Conservation (phyloP, 1,140 invertebrate species). For the Papilio glaucus region DNA sequence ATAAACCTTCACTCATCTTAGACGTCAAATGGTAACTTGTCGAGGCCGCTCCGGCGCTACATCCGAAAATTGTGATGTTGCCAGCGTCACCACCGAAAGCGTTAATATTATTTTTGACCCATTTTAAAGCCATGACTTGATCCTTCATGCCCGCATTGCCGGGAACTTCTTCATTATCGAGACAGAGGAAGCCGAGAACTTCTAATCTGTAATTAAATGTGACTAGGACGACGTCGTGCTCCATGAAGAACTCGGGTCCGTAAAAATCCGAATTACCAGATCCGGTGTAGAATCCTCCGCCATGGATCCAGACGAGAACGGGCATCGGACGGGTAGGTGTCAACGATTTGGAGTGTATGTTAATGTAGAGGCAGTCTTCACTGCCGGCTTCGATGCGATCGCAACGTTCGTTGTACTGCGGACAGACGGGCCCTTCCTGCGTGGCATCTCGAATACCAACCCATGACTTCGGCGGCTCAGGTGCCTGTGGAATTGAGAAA, state of each 20-base stretch:
- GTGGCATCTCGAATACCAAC: slow-evolving; percentile 76
- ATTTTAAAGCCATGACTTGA: slow-evolving; percentile 85
- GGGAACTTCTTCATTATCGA: slow-evolving; percentile 82
- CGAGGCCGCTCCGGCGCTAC: slow-evolving; percentile 86
- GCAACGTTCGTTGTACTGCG: slow-evolving; percentile 73
- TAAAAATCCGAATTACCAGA: slow-evolving; percentile 84
- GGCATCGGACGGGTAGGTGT: slow-evolving; percentile 73
- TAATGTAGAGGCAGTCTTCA: slow-evolving; percentile 90
- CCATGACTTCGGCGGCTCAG: slow-evolving; percentile 80
- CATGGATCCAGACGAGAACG: slow-evolving; percentile 91
- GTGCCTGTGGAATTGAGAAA: slow-evolving; percentile 58
- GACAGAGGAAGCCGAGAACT: slow-evolving; percentile 83
- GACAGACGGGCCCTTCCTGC: slow-evolving; percentile 78
- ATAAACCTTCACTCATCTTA: slow-evolving; percentile 81
- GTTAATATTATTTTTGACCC: slow-evolving; percentile 86
- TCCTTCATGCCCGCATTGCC: slow-evolving; percentile 89
- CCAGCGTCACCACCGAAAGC: slow-evolving; percentile 85
- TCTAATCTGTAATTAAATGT: slow-evolving; percentile 87
- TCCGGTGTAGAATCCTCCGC: slow-evolving; percentile 87
- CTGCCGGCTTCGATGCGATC: slow-evolving; percentile 70
- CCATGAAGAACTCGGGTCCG: slow-evolving; percentile 86
- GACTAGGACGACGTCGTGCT: slow-evolving; percentile 85
- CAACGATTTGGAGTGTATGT: slow-evolving; percentile 85
- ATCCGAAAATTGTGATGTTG: slow-evolving; percentile 87
- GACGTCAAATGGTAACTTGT: slow-evolving; percentile 87